Conservation (phyloP, 2,113 vertebrate genomes). For the Hiodon alosoides region DNA sequence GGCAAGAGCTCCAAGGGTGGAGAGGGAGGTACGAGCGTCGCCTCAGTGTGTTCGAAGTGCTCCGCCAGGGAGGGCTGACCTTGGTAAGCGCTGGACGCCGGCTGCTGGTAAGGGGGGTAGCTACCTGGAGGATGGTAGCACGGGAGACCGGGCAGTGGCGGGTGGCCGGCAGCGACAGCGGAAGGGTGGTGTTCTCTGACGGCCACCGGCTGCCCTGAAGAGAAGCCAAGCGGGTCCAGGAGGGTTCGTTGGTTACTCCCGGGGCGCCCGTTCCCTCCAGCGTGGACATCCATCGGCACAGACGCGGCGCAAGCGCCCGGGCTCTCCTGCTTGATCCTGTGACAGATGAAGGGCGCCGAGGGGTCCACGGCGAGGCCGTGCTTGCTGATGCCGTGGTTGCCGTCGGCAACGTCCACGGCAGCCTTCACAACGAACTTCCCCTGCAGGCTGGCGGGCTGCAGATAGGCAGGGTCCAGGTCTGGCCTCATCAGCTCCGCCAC, state of each 20-base stretch:
- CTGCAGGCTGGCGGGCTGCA: constrained; percentile 71
- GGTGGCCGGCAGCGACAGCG: constrained; percentile 51
- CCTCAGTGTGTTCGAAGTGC: neutral
- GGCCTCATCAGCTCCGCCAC: constrained; percentile 91
- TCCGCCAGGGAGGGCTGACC: constrained; percentile 67
- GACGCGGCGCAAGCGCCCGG: constrained; percentile 69
- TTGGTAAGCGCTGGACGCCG: constrained; percentile 74
- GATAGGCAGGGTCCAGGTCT: constrained; percentile 87
- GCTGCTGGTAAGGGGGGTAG: constrained; percentile 75
- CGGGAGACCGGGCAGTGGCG: constrained; percentile 67
- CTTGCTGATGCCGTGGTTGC: constrained; percentile 71
- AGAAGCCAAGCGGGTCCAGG: constrained; percentile 66
- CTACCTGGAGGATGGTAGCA: constrained; percentile 72
- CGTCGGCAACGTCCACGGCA: constrained; percentile 75
- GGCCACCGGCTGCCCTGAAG: constrained; percentile 63
- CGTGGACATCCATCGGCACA: constrained; percentile 62
- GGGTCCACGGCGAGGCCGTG: constrained; percentile 56
- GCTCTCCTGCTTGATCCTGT: constrained; percentile 85
- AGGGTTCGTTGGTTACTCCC: constrained; percentile 64
- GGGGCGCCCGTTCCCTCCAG: constrained; percentile 51
- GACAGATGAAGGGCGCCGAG: constrained; percentile 60
- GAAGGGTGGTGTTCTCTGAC: constrained; percentile 73
- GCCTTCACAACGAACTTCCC: constrained; percentile 89
- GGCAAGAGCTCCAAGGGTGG: constrained; percentile 75
- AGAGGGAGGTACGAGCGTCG: constrained; percentile 37